Conservation (phyloP, 2,797 vertebrate genomes). For the Diplodus sargus region DNA sequence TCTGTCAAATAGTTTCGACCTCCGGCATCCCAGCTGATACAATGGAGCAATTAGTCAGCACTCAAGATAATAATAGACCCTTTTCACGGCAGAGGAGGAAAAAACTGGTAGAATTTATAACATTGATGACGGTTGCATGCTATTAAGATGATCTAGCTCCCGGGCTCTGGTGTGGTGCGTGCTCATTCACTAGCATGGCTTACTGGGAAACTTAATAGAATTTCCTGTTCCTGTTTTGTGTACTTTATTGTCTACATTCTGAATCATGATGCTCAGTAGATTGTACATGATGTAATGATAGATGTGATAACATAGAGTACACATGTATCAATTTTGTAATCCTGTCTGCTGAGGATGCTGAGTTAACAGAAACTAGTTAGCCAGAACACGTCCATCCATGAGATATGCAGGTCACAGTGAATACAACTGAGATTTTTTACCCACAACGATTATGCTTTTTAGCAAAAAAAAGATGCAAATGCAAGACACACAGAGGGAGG, state of each 20-base stretch:
- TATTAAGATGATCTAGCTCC: too few species aligned
- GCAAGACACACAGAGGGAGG: too few species aligned
- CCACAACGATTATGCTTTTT: too few species aligned
- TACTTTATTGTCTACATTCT: neutral
- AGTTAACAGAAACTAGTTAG: neutral
- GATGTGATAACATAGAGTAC: neutral
- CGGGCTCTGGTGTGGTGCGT: too few species aligned
- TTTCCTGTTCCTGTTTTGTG: neutral
- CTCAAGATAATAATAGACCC: neutral
- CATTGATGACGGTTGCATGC: too few species aligned
- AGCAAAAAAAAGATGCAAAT: too few species aligned
- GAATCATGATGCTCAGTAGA: neutral
- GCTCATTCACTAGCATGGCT: too few species aligned
- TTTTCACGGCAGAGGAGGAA: too few species aligned
- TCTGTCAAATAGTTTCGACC: neutral
- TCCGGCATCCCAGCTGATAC: neutral
- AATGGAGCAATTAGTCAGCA: neutral
- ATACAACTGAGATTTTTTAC: neutral
- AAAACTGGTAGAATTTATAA: too few species aligned
- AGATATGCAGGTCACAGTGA: neutral
- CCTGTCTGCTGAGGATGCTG: neutral
- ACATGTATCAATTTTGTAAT: neutral
- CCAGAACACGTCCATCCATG: neutral
- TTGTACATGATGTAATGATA: too few species aligned
- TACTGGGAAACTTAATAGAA: too few species aligned